Evolutionary conservation across 2,888 invertebrate species (phyloP), one percentile per base, ranked within the genome.

Genomic region (Sisyra nigra): DNA sequence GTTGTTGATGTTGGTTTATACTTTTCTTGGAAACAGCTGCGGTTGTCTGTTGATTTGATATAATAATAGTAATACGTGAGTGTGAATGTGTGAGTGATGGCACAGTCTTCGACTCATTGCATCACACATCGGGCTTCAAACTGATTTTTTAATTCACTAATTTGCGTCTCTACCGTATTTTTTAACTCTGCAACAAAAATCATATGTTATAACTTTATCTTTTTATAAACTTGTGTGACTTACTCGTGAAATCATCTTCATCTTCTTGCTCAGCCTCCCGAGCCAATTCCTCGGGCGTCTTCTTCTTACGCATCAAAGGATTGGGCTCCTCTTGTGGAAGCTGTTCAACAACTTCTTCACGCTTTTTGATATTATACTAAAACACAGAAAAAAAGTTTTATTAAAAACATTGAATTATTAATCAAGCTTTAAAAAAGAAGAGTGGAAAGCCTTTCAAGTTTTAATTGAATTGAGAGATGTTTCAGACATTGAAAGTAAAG

Each of bases 331-430:
- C 88, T 56, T 78, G 77, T 49, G 80, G 82, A 60, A 79, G 77
- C 57, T 79, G 78, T 57, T 85, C 85, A 56, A 86, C 81, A 54
- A 87, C 76, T 65, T 93, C 93, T 62, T 94, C 93, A 64, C 89
- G 91, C 75, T 97, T 97, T 66, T 89, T 91, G 69, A 98, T 93
- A 70, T 96, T 96, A 71, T 97, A 97, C 94, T 96, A 75, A 29
- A 80, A 66, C n/a, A n/a, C n/a, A n/a, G n/a, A n/a, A n/a, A n/a
- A n/a, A n/a, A 58, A 42, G 51, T 49, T 53, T 31, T 31, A 31
- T 31, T n/a, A 31, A 31, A 31, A n/a, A 31, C 11, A 2, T 31
- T 31, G 11, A 31, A 31, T n/a, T 11, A 31, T 3, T 31, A 11
- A 2, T 31, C 2, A 11, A 2, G 2, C 3, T n/a, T n/a, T n/a